Base-by-base conservation (phyloP, 2,797 vertebrate genomes). In the Pipistrellus pipistrellus region DNA sequence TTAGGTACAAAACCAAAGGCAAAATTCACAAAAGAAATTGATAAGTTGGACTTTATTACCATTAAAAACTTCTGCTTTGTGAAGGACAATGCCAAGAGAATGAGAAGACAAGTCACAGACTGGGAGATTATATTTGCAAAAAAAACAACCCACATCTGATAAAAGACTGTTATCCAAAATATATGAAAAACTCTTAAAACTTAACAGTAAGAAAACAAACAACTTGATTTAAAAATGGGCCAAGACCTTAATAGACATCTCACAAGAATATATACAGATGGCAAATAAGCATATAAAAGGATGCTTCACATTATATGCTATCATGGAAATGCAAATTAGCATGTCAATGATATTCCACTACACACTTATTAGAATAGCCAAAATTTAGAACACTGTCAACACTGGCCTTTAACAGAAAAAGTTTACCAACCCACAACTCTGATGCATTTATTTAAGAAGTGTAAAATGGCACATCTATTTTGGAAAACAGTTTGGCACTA, bases 281-380 rank as follows among this genome's bases (percentile, higher is more conserved):
- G 23, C 8, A 82, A 90, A 18, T 46, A 76, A 75, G 13, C 35
- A 55, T 44, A 93, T 82, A 32, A 83, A 87, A 88, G 59, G 38
- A 55, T 25, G 25, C 8, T 84, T 10, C 8, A 73, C 11, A 20
- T 68, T 18, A 17, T 48, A 15, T 88, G 68, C 68, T 53, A 73
- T 83, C 7, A 57, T 10, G 10, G 18, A 91, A 64, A 25, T 51
- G 5, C 27, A 95, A 88, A 78, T 93, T 83, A 83, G 72, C 66
- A 59, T 51, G 68, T 72, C 53, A 84, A 6, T 44, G 21, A 83
- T 25, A 44, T 44, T 17, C 6, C 1, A 59, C 17, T 53, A 53
- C 13, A 57, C 14, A 66, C 17, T 27, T 73, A 12, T 18, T 23
- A 73, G 48, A 73, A 73, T 17, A 48, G 35, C 44, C 72, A 66